Base-by-base conservation (phyloP, 2,113 vertebrate species). In the Dromaius novaehollandiae region DNA sequence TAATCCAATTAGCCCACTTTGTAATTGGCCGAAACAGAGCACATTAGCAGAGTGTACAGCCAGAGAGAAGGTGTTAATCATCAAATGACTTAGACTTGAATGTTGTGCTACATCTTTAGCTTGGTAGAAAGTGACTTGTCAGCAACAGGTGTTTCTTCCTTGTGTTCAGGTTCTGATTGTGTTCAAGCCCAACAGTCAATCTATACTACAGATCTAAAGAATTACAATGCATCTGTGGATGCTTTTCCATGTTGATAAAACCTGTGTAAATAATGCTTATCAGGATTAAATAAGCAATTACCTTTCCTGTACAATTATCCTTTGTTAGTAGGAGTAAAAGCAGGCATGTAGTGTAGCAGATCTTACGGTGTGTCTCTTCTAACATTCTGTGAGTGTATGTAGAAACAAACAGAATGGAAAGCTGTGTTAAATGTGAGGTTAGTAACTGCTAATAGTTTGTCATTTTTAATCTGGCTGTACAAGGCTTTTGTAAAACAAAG, bases 241-340 rank as follows among this genome's bases (percentile, higher is more conserved):
- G 93, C 89, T 91, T 94, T 87, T 73, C 94, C 70, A 69, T 82
- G 89, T 79, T 95, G 94, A 85, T 93, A 75, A 82, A 96, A 85
- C 95, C 92, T 82, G 95, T 85, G 92, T 95, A 96, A 95, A 79
- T 95, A 89, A 91, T 86, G 58, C 77, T 93, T 95, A 84, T 95
- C 89, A 92, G 95, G 85, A 95, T 95, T 97, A 94, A 92, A 95
- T 96, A 96, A 96, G 86, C 82, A 94, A 71, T 96, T 95, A 90
- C 93, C 63, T 93, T 95, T 93, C 86, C 88, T 90, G 51, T 93
- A 95, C 80, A 73, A 76, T 90, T 94, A 91, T 89, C 84, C 75
- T 36, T 0, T 0, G 73, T 73, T 93, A 61, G 86, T 84, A 92
- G 92, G 94, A 96, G 88, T 82, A 48, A 87, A 84, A 90, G 74